Base-by-base conservation (phyloP, 2,888 invertebrate species). In the Brachypterus glaber region DNA sequence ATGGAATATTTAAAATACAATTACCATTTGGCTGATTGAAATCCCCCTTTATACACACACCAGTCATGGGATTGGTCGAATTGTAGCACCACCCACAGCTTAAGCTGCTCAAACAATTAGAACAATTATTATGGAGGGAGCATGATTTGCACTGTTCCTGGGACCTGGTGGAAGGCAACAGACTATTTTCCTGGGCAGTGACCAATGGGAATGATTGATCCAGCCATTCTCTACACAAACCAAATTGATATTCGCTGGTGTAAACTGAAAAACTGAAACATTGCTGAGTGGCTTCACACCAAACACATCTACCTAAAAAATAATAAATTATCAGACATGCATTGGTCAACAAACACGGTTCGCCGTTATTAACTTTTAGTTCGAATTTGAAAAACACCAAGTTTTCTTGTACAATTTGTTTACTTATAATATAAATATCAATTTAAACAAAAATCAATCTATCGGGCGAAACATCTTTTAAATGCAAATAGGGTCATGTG, bases 261-360 rank as follows among this genome's bases (percentile, higher is more conserved):
- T 93, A 93, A 1, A 92, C 88, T n/a, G 90, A 86, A 64, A 95
- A 93, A 47, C 90, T 86, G 60, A 95, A 91, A 63, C 95, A 95
- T 57, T 89, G 87, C 43, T 82, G 76, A 0, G 87, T 87, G 15
- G 90, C 87, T 59, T 91, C 89, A 62, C 95, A 95, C 95, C 95
- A 95, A 1, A 92, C 92, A 64, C 95, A 95, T 41, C 90, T 77
- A 15, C 88, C 88, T 32, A 9, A 33, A 4, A 30, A 17, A 30
- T 11, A 5, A n/a, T n/a, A n/a, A n/a, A n/a, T n/a, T n/a, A n/a
- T 8, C 7, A n/a, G n/a, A 24, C n/a, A 24, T n/a, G 77, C 5
- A 29, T 9, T 29, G 9, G 7, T 9, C 7, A 9, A 7, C 11
- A 8, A 7, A n/a, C 5, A 7, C n/a, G n/a, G n/a, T n/a, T n/a